Evolutionary conservation across 2,888 invertebrate species (phyloP).

Genomic region (Cryptocheilus praepositus): DNA sequence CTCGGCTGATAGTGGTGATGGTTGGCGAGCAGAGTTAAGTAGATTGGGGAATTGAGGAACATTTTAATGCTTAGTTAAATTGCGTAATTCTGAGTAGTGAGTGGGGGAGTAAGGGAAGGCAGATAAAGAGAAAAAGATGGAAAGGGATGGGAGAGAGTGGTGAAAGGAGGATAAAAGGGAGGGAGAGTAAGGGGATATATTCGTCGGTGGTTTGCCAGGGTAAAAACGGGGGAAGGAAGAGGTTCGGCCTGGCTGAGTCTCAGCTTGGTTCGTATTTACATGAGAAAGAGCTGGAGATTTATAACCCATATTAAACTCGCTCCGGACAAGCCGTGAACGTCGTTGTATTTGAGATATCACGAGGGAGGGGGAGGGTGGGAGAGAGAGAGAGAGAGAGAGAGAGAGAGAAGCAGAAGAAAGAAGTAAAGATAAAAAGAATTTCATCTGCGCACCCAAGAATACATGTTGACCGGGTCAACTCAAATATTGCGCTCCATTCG

Average conservation of each 20-base stretch:
- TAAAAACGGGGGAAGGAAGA: slow-evolving; percentile 28
- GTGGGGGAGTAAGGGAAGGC: slow-evolving; percentile 9
- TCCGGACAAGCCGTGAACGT: slow-evolving; percentile 35
- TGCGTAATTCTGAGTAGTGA: slow-evolving; percentile 64
- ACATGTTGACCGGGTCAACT: slow-evolving; percentile 8
- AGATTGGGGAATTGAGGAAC: slow-evolving; percentile 65
- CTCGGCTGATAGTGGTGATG: slow-evolving; percentile 39
- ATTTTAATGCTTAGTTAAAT: slow-evolving; percentile 68
- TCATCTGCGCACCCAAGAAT: slow-evolving; percentile 6
- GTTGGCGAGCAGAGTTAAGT: slow-evolving; percentile 57
- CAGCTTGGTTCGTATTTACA: slow-evolving; percentile 60
- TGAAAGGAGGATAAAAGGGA: slow-evolving; percentile 18
- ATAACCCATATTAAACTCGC: slow-evolving; percentile 57
- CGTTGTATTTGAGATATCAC: slow-evolving; percentile 24
- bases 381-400: slow-evolving; percentile 12
- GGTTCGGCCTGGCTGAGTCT: slow-evolving; percentile 35
- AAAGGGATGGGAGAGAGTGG: slow-evolving; percentile 25
- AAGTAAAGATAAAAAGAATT: slow-evolving; percentile 25
- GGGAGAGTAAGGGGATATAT: not conserved
- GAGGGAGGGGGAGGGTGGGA: slow-evolving; percentile 18
- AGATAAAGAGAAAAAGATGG: slow-evolving; percentile 21
- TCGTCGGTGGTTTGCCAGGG: slow-evolving; percentile 26
- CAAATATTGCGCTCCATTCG: not conserved
- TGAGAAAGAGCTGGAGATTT: slow-evolving; percentile 64
- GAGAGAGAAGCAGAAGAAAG: not conserved